Percentiles rank a stretch among this genome's conserved stretches.
phyloP scores from a whole-genome alignment of 2,113 vertebrate species.

The Nesogale talazaci region DNA sequence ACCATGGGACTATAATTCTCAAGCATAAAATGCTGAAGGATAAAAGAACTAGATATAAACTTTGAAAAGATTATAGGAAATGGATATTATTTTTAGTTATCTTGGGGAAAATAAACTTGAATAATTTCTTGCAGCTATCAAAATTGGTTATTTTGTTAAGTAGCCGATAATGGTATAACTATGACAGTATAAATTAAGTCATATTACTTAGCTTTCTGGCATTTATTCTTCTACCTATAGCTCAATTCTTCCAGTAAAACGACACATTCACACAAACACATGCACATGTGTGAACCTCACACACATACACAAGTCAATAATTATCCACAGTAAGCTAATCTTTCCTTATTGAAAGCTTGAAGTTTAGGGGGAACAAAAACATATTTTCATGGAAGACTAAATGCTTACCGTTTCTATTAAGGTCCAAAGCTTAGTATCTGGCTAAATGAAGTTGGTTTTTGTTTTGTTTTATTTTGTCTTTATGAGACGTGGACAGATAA shows the following conservation, averaged over 20 bases:
- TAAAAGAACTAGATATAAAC: not conserved
- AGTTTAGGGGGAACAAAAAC: not conserved
- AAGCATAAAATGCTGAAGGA: rapidly evolving
- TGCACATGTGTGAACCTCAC: not conserved
- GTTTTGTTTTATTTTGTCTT: conserved; percentile 3
- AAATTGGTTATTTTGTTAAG: not conserved
- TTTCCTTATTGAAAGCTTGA: conserved; percentile 62
- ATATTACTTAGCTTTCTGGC: not conserved
- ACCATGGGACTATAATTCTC: rapidly evolving
- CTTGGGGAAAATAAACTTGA: not conserved
- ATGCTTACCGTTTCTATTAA: not conserved
- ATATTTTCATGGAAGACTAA: not conserved
- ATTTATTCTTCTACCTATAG: not conserved
- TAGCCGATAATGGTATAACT: not conserved
- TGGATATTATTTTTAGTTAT: not conserved
- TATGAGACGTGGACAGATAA: conserved; percentile 29
- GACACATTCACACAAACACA: no score
- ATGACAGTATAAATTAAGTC: not conserved
- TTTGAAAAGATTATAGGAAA: not conserved
- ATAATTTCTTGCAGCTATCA: not conserved
- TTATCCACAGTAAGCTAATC: conserved; percentile 31
- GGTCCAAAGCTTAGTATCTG: not conserved
- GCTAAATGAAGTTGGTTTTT: conserved; percentile 11
- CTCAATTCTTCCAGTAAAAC: not conserved
- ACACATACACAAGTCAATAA: not conserved